Base-by-base conservation (phyloP, 2,797 vertebrate genomes). In the Ctenosaura bakeri region DNA sequence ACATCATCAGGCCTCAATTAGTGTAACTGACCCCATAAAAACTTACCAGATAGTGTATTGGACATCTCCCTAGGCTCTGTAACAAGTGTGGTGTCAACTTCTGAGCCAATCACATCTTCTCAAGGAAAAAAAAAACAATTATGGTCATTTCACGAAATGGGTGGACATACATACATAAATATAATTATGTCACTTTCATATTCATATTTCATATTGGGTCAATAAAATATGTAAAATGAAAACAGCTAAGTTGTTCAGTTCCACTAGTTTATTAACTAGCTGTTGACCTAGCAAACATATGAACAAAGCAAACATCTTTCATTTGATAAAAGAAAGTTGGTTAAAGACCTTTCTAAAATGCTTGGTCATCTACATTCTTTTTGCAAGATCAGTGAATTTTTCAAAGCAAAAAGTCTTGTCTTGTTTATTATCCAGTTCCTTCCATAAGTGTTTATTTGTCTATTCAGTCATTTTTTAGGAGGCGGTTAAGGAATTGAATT, bases 331-430 rank as follows among this genome's bases (percentile, higher is more conserved):
- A 22, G 14, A 79, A 82, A 14, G 2, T 4, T 13, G 64, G 52
- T 64, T 24, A 42, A 71, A 0, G n/a, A 42, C 2, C 16, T 81
- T 16, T 59, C 14, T 50, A 16, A 18, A 6, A 38, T 1, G 2
- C n/a, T 38, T 54, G 6, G 0, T 0, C 29, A 7, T 50, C 20
- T 0, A 16, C 54, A 0, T 1, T 50, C 35, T 0, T 87, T 79
- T 42, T 6, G 81, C 7, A n/a, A 2, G 2, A 50, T 56, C 1
- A 1, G 85, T 73, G 59, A 81, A 87, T 89, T 83, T 54, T 4
- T 38, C 62, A 62, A 50, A 29, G 79, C 14, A 56, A 81, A 76
- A 64, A 54, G 20, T 9, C 62, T 46, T 13, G 46, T 16, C 5
- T 73, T 46, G 7, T 32, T 14, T 32, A 29, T n/a, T 56, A 29